These are phyloP conservation scores for Glareola pratincola DNA, from an alignment of 2,113 vertebrate genomes.

Conservation along the genomic window DNA sequence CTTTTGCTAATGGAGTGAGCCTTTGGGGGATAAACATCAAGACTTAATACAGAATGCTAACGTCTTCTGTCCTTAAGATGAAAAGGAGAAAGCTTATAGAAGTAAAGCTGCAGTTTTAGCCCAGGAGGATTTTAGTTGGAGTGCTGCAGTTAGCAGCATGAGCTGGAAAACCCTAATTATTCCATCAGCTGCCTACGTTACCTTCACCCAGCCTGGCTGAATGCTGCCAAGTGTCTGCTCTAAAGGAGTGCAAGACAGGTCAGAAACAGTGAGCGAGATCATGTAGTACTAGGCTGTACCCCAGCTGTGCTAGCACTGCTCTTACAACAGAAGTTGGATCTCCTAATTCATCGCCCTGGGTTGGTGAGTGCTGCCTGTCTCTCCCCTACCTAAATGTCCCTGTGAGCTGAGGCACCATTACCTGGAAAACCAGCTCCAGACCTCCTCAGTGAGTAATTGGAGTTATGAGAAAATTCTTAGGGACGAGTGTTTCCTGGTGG, in stretches of 20 bases:
- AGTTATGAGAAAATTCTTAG: neutral
- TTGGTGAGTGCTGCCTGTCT: neutral
- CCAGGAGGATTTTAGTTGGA: slow-evolving; percentile 25
- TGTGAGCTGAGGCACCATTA: neutral
- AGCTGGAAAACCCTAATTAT: neutral
- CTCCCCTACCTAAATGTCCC: neutral
- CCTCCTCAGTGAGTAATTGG: neutral
- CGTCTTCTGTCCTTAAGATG: neutral
- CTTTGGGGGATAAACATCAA: neutral
- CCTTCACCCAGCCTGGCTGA: neutral
- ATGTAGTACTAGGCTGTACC: neutral
- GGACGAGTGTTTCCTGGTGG: neutral
- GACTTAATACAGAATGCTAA: neutral
- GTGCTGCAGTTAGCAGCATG: neutral
- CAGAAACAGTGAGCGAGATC: neutral
- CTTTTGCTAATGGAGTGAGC: neutral
- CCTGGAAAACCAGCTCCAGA: neutral
- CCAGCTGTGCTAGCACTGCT: neutral
- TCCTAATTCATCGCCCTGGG: neutral
- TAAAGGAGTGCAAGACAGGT: neutral
- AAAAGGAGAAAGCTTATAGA: slow-evolving; percentile 1
- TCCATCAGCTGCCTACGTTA: neutral
- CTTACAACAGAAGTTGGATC: neutral
- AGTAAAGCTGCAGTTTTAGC: slow-evolving; percentile 13
- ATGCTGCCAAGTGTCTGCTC: neutral